A percentile compares a stretch with the other conserved stretches of the same genome.
These are phyloP conservation scores for Astropecten irregularis DNA, from an alignment of 53 echinoderm and acorn worm species.

Conservation along the genomic window DNA sequence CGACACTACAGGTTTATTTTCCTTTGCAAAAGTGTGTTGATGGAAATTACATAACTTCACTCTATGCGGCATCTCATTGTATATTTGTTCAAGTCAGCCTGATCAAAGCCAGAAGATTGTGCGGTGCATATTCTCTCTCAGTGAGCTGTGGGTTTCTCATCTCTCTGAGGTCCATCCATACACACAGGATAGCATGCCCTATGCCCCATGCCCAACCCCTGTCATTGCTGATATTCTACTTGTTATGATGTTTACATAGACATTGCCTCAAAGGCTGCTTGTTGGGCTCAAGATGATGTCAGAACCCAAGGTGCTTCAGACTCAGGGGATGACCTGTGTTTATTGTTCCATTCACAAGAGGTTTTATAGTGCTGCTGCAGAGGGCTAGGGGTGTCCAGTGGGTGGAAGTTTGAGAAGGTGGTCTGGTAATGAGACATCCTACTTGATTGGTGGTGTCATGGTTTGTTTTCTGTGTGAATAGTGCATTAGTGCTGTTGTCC, in stretches of 20 bases:
- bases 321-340: neutral
- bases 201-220: neutral
- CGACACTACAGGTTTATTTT: too few relatives aligned
- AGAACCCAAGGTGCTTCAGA: neutral
- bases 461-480: too few relatives aligned
- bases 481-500: neutral
- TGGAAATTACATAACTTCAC: neutral
- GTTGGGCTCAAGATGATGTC: constrained; percentile 4
- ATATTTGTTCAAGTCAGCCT: constrained; percentile 16
- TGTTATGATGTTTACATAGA: constrained; percentile 47
- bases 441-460: too few relatives aligned
- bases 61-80: neutral
- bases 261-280: neutral
- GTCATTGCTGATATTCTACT: neutral
- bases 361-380: too few relatives aligned
- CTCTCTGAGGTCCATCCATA: too few relatives aligned
- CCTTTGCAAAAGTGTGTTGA: neutral
- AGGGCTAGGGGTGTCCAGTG: neutral
- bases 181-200: too few relatives aligned
- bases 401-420: neutral
- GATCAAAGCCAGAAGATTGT: too few relatives aligned
- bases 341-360: constrained; percentile 31
- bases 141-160: too few relatives aligned
- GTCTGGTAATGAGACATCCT: neutral
- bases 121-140: too few relatives aligned